Base-by-base conservation (phyloP, 2,888 invertebrate species). In the Limulus polyphemus region DNA sequence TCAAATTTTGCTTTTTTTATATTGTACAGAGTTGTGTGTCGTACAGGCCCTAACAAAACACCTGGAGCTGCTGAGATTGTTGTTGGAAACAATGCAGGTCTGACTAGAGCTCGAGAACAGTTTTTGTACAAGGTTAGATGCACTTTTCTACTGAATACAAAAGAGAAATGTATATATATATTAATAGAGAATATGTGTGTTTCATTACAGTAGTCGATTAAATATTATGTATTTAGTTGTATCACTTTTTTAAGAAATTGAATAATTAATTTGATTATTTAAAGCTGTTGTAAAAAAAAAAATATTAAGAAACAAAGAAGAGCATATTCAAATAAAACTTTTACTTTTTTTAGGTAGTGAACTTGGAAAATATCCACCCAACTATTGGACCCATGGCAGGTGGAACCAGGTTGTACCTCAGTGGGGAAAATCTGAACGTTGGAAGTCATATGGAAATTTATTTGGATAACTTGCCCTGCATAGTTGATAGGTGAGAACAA, bases 371-470 rank as follows among this genome's bases (percentile, higher is more conserved):
- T 0, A 81, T 93, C 65, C 85, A 86, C 75, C 93, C 93, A 49
- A 79, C 83, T 13, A 82, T 88, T 68, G 98, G 98, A 0, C 98
- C 98, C 0, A 85, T 88, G 72, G 90, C 94, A 62, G 99, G 99
- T n/a, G 98, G 98, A 3, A 97, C 98, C 0, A 85, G 88, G 71
- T 78, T 98, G 67, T 91, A 91, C 11, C 86, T 99, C 70, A 87
- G 87, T 65, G 99, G 99, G 10, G 85, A 87, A 73, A 88, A 90
- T 78, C 80, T 99, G 57, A 92, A 97, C 74, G 92, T 94, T 72
- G 98, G 98, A 14, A 90, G 90, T 61, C 84, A 84, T 69, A 87
- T 92, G 62, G 84, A 84, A 12, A 91, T 91, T 55, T 73, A 65
- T 57, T 68, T 78, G 49, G 77, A 77, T 60, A 87, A 88, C 69